These are phyloP conservation scores for Dendrocincla fuliginosa DNA, from an alignment of 2,797 vertebrate species.

Conservation along the genomic window DNA sequence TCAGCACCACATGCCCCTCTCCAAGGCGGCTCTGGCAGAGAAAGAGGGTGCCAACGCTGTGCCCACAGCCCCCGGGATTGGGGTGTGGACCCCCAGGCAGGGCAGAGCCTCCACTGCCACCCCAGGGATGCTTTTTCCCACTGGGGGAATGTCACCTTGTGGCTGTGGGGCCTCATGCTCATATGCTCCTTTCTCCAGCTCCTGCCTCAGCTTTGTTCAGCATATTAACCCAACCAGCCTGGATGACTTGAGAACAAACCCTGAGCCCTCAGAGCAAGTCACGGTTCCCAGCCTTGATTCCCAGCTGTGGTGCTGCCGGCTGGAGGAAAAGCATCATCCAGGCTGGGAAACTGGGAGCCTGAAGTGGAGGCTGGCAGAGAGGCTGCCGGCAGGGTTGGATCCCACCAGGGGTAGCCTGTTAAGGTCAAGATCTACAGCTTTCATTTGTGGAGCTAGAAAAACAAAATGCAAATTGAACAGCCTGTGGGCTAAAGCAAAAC, in stretches of 20 bases:
- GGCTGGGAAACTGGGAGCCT: background rate
- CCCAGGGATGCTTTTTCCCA: background rate
- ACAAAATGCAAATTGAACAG: conserved; percentile 76
- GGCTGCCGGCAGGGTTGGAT: conserved; percentile 22
- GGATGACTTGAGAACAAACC: background rate
- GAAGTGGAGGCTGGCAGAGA: background rate
- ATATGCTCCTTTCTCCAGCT: background rate
- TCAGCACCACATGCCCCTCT: background rate
- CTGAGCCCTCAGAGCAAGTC: background rate
- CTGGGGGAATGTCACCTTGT: conserved; percentile 44
- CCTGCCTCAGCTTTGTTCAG: background rate
- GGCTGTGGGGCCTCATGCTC: background rate
- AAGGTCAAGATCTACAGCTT: conserved; percentile 72
- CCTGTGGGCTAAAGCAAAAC: conserved; percentile 75
- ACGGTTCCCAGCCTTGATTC: background rate
- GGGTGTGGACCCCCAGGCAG: fast-evolving
- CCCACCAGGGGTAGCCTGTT: conserved; percentile 46
- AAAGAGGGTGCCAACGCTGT: fast-evolving
- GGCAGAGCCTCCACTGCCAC: background rate
- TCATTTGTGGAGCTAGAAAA: conserved; percentile 71
- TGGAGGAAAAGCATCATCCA: conserved; percentile 43
- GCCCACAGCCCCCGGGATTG: fast-evolving
- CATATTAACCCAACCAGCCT: background rate
- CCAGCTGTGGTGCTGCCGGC: background rate
- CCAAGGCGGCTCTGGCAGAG: background rate